Evolutionary conservation across 2,888 invertebrate genomes (phyloP).

Genomic region (Troides aeacus): DNA sequence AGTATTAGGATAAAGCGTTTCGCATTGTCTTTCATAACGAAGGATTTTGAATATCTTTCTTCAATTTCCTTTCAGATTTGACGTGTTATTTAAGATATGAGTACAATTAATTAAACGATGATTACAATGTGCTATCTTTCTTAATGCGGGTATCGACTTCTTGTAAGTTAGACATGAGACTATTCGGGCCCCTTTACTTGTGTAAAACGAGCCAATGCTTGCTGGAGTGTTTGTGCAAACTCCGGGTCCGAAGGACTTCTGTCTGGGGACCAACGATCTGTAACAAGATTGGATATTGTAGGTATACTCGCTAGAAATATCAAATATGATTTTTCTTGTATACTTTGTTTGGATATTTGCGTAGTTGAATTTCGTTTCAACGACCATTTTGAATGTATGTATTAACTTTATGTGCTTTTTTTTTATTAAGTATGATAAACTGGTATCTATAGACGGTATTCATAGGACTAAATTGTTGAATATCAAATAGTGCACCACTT

Average conservation of each 20-base stretch:
- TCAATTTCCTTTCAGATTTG: too few species aligned
- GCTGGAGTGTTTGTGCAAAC: slow-evolving; percentile 2
- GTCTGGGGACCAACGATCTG: slow-evolving; percentile 12
- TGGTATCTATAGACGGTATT: too few species aligned
- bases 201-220: neutral
- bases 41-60: too few species aligned
- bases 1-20: too few species aligned
- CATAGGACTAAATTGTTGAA: too few species aligned
- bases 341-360: neutral
- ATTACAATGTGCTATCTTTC: neutral
- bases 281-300: slow-evolving; percentile 16
- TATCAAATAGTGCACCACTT: too few species aligned
- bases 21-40: too few species aligned
- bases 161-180: slow-evolving; percentile 1
- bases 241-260: neutral
- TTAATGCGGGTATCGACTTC: neutral
- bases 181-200: slow-evolving; percentile 2
- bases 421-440: too few species aligned
- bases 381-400: too few species aligned
- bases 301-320: neutral
- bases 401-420: too few species aligned
- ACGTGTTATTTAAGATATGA: too few species aligned
- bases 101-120: too few species aligned
- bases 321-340: neutral
- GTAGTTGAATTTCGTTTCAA: neutral